Percentiles rank a stretch among this genome's conserved stretches.
These are phyloP conservation scores for Microctonus hyperodae DNA, from an alignment of 2,888 invertebrate genomes.

Conservation along the genomic window DNA sequence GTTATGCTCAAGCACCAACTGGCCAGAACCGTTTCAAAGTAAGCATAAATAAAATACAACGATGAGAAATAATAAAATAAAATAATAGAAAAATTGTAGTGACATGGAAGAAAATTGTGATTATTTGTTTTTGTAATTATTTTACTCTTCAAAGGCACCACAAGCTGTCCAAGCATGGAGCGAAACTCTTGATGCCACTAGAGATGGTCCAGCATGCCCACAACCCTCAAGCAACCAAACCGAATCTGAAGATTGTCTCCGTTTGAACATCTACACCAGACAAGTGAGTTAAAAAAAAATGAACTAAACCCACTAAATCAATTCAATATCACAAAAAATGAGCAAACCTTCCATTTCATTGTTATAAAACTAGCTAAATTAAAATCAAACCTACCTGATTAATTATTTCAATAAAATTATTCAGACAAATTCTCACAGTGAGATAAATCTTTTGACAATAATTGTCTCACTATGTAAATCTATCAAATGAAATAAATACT, in stretches of 20 bases:
- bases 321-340: too few species aligned
- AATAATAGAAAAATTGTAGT: background rate
- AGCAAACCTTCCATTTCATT: too few species aligned
- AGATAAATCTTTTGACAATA: too few species aligned
- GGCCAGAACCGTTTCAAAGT: slow-evolving; percentile 49
- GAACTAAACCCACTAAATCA: background rate
- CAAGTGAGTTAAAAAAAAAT: slow-evolving; percentile 52
- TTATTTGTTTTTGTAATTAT: slow-evolving; percentile 7
- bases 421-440: too few species aligned
- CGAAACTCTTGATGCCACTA: slow-evolving; percentile 65
- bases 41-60: slow-evolving; percentile 12
- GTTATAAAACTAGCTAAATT: too few species aligned
- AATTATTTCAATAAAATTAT: too few species aligned
- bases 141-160: slow-evolving; percentile 61
- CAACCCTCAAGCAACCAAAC: slow-evolving; percentile 49
- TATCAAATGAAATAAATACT: too few species aligned
- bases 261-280: slow-evolving; percentile 70
- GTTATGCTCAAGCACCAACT: slow-evolving; percentile 49
- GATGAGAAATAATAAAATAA: too few species aligned
- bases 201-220: slow-evolving; percentile 69
- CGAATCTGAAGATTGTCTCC: slow-evolving; percentile 71
- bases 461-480: too few species aligned
- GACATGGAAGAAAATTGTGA: background rate
- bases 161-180: slow-evolving; percentile 65
- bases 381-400: too few species aligned